Evolutionary conservation across 2,888 invertebrate genomes (phyloP).

Genomic region (Eristalinus aeneus): DNA sequence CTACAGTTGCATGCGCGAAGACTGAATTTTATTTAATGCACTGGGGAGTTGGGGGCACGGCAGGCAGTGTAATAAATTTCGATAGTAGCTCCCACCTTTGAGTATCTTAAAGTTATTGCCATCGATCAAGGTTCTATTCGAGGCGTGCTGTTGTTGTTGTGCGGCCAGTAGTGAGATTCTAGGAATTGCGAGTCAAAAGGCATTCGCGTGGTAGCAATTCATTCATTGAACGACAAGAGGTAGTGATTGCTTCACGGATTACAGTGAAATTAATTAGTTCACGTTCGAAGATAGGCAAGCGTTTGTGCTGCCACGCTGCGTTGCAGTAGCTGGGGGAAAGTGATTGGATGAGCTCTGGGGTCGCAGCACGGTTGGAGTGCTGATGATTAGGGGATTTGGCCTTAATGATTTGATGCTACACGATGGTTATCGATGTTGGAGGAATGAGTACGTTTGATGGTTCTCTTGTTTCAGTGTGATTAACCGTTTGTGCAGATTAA

Average conservation of each 20-base stretch:
- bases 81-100: slow-evolving; percentile 70
- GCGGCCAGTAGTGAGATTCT: slow-evolving; percentile 4
- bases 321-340: not conserved
- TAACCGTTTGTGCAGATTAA: no score
- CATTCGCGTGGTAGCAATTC: slow-evolving; percentile 11
- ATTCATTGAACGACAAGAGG: slow-evolving; percentile 30
- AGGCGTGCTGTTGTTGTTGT: not conserved
- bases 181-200: slow-evolving; percentile 9
- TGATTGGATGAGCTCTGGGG: not conserved
- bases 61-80: slow-evolving; percentile 59
- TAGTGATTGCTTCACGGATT: slow-evolving; percentile 44
- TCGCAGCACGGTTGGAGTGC: not conserved
- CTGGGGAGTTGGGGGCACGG: slow-evolving; percentile 3
- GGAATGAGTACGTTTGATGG: no score
- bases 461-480: no score
- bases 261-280: slow-evolving; percentile 53
- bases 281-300: not conserved
- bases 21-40: slow-evolving; percentile 39
- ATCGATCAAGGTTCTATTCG: slow-evolving; percentile 59
- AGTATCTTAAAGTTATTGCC: slow-evolving; percentile 55
- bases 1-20: slow-evolving; percentile 7
- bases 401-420: not conserved
- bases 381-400: not conserved
- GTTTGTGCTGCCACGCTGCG: not conserved
- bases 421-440: no score